Evolutionary conservation across 2,113 vertebrate genomes (phyloP).

Genomic region (Onychostruthus taczanowskii): DNA sequence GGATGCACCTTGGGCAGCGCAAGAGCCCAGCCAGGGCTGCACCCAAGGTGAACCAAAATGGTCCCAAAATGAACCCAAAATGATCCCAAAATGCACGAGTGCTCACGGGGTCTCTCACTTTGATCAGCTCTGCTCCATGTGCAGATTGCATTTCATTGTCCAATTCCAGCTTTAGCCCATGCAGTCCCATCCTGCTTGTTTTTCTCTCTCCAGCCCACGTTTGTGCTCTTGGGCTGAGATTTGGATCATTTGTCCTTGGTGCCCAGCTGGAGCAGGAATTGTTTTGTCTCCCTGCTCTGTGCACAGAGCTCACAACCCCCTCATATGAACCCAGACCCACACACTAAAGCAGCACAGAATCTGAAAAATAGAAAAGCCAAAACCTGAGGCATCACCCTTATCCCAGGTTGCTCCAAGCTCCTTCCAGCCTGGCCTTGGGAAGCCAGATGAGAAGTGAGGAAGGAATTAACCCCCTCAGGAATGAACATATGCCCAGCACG

Average conservation of each 20-base stretch:
- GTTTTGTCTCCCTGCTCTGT: background rate
- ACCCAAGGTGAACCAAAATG: no score
- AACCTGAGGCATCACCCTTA: background rate
- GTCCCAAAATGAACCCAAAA: no score
- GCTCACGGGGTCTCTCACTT: no score
- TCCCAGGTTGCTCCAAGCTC: background rate
- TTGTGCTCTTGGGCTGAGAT: background rate
- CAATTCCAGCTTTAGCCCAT: background rate
- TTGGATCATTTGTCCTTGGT: background rate
- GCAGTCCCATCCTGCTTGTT: no score
- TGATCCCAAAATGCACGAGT: no score
- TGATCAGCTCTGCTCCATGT: background rate
- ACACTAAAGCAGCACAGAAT: background rate
- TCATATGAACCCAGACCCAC: background rate
- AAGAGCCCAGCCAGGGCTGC: no score
- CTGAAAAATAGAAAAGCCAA: background rate
- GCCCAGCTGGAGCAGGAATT: background rate
- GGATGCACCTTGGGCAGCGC: background rate
- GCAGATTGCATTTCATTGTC: background rate
- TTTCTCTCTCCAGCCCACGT: no score
- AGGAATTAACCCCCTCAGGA: background rate
- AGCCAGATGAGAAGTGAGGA: background rate
- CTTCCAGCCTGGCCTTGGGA: rapidly evolving
- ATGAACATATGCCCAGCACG: background rate
- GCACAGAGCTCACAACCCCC: background rate